Percentiles rank a stretch among this genome's conserved stretches.
phyloP scores from a whole-genome alignment of 2,113 vertebrate species.

The Sminthopsis crassicaudata region DNA sequence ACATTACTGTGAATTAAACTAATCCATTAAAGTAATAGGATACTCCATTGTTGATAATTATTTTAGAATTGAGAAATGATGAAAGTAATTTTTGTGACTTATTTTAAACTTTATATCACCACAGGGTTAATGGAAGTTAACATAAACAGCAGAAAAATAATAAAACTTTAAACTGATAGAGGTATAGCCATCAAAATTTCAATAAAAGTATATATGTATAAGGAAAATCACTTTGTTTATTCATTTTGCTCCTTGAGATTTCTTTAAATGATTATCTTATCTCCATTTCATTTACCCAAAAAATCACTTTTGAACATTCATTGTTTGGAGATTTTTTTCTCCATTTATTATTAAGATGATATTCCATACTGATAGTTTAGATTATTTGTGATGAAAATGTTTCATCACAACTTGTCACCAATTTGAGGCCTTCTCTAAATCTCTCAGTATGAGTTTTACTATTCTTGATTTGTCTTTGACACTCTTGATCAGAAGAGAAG shows the following conservation, averaged over 20 bases:
- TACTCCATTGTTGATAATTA: constrained; percentile 79
- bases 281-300: constrained; percentile 42
- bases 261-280: constrained; percentile 71
- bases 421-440: constrained; percentile 63
- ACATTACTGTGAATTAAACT: constrained; percentile 82
- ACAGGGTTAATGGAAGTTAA: constrained; percentile 86
- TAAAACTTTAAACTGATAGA: constrained; percentile 83
- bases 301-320: constrained; percentile 46
- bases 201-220: constrained; percentile 75
- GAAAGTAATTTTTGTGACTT: constrained; percentile 81
- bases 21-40: constrained; percentile 79
- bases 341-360: constrained; percentile 50
- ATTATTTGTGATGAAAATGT: constrained; percentile 66
- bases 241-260: constrained; percentile 76
- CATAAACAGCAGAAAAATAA: constrained; percentile 82
- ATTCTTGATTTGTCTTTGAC: constrained; percentile 66
- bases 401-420: constrained; percentile 65
- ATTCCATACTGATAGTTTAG: constrained; percentile 61
- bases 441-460: constrained; percentile 54
- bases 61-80: constrained; percentile 83
- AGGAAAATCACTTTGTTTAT: constrained; percentile 78
- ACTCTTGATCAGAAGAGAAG: constrained; percentile 64
- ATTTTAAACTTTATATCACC: constrained; percentile 84
- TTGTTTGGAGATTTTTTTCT: constrained; percentile 60
- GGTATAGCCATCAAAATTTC: constrained; percentile 77